Conservation (phyloP, 2,113 vertebrate genomes). For the Willisornis vidua region DNA sequence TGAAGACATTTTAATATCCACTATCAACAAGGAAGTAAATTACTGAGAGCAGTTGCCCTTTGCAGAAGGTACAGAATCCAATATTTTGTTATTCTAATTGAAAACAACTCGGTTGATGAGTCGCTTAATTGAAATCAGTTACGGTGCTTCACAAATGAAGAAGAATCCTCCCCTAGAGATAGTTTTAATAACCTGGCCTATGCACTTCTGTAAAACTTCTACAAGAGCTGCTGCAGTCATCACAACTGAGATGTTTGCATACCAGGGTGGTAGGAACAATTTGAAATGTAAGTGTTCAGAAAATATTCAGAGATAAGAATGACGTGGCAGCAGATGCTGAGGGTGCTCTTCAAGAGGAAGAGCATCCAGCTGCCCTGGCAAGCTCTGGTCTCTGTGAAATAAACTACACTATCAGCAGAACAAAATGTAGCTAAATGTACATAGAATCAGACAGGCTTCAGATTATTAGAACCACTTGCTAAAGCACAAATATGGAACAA, state of each 20-base stretch:
- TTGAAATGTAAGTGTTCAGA: not conserved
- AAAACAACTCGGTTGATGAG: not conserved
- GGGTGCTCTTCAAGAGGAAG: not conserved
- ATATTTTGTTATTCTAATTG: not conserved
- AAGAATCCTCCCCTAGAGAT: not conserved
- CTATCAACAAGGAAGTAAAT: not conserved
- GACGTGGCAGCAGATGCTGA: not conserved
- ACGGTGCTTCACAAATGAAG: not conserved
- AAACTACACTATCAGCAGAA: not conserved
- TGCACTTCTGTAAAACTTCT: not conserved
- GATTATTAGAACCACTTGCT: not conserved
- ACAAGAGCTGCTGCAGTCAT: not conserved
- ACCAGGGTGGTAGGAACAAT: not conserved
- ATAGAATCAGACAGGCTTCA: not conserved
- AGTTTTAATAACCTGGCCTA: not conserved
- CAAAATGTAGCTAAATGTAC: not conserved
- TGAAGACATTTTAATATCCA: not conserved
- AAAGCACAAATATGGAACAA: rapidly evolving
- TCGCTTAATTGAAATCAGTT: not conserved
- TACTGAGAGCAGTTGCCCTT: not conserved
- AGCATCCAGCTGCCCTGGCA: not conserved
- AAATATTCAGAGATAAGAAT: not conserved
- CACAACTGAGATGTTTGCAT: not conserved
- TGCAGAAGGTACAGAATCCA: not conserved
- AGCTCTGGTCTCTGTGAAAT: not conserved